These are phyloP conservation scores for Oophaga pumilio DNA, from an alignment of 2,113 vertebrate species.

Conservation along the genomic window DNA sequence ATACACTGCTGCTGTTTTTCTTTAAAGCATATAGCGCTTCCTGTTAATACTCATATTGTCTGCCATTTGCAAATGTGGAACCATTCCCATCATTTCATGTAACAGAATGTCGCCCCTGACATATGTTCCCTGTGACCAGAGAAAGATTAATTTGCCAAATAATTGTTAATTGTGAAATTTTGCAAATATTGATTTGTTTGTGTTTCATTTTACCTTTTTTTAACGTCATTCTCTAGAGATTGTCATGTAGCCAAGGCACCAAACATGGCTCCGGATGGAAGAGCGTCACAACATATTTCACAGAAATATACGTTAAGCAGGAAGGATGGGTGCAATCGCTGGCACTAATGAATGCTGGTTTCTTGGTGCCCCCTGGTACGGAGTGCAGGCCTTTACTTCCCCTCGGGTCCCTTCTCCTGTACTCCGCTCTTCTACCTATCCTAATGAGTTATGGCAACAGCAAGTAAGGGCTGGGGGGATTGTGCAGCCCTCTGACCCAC, in stretches of 20 bases:
- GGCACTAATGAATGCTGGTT: constrained; percentile 28
- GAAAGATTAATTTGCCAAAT: no score
- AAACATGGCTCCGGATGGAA: neutral
- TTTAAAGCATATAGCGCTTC: no score
- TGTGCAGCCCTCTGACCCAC: constrained; percentile 60
- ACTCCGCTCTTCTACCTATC: neutral
- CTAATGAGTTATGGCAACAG: constrained; percentile 60
- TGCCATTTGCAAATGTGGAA: no score
- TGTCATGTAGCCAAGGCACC: neutral
- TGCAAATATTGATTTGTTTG: no score
- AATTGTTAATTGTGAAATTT: no score
- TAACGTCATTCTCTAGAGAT: no score
- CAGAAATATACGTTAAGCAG: constrained; percentile 2
- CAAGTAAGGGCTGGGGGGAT: constrained; percentile 39
- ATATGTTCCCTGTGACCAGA: no score
- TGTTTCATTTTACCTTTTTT: no score
- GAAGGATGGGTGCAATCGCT: constrained; percentile 29
- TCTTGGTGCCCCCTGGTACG: neutral
- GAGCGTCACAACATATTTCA: neutral
- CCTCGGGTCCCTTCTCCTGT: constrained; percentile 8
- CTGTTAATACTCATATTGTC: no score
- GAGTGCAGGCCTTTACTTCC: constrained; percentile 45
- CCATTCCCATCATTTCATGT: no score
- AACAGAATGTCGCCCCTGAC: no score
- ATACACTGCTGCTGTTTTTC: no score